A percentile compares a stretch with the other conserved stretches of the same genome.
phyloP scores from a whole-genome alignment of 2,888 invertebrate species.

The Oxystoma pomonae region DNA sequence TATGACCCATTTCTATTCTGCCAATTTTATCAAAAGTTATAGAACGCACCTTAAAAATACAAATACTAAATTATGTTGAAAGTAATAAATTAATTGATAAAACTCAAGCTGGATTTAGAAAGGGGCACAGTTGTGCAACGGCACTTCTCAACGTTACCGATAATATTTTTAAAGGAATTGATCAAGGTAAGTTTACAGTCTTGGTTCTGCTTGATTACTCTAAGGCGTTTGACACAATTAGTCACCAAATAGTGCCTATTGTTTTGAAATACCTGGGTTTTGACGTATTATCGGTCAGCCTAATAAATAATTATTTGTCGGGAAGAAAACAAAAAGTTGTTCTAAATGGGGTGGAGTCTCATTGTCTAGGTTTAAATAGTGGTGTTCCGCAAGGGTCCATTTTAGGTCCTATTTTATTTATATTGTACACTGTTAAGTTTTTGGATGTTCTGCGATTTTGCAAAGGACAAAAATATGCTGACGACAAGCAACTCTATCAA shows the following conservation, averaged over 20 bases:
- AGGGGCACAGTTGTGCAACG: slow-evolving; percentile 10
- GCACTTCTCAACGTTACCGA: slow-evolving; percentile 5
- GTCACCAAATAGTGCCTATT: slow-evolving; percentile 13
- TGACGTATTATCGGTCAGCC: slow-evolving; percentile 40
- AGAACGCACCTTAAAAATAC: not conserved
- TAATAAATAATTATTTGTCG: not conserved
- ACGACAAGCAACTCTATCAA: not conserved
- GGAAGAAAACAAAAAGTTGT: slow-evolving; percentile 1
- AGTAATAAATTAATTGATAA: not conserved
- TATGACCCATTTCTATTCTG: slow-evolving; percentile 1
- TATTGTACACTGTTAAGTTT: not conserved
- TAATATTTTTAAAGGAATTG: slow-evolving; percentile 4
- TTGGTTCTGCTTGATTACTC: slow-evolving; percentile 5
- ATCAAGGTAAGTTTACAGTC: slow-evolving; percentile 1
- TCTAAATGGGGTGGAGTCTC: not conserved
- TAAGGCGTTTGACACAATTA: slow-evolving; percentile 6
- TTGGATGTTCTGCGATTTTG: slow-evolving; percentile 35
- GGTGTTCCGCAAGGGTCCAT: slow-evolving; percentile 44
- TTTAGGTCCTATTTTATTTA: slow-evolving; percentile 47
- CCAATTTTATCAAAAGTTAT: slow-evolving; percentile 4
- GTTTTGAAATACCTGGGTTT: slow-evolving; percentile 42
- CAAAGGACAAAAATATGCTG: not conserved
- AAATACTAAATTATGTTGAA: slow-evolving; percentile 1
- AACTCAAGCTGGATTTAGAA: slow-evolving; percentile 8
- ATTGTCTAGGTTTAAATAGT: slow-evolving; percentile 8